Base-by-base conservation (phyloP, 1,140 invertebrate genomes). In the Zaprionus lachaisei region DNA sequence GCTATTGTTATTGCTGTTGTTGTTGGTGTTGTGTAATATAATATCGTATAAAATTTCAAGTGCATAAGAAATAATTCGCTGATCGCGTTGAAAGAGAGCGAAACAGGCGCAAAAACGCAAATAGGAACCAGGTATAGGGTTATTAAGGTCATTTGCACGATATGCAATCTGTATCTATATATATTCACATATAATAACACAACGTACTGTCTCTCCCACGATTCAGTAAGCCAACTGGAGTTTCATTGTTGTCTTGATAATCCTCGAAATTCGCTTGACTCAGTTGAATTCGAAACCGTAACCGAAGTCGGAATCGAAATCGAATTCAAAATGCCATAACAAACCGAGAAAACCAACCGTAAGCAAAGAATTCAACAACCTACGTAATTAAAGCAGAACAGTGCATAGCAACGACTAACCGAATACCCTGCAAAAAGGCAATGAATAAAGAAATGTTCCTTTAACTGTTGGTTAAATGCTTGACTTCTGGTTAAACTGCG, bases 41-140 rank as follows among this genome's bases (percentile, higher is more conserved):
- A 84, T 24, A 51, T 24, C 1, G n/a, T 47, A n/a, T 2, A 6
- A 11, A 37, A 47, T 49, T 41, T 83, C 76, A 82, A 86, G 81
- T 81, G 69, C 73, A 84, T 34, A 77, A 73, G 44, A 38, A 51
- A 22, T 28, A 58, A 71, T 64, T 44, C 67, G 72, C 72, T 75
- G 72, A 75, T 63, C 15, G 17, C 26, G 17, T 26, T 14, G 24
- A 44, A 60, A 44, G 6, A 24, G 12, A 12, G 17, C 41, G 12
- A 34, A 15, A 51, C 34, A 14, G 17, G 14, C 31, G 47, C 44
- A 20, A 20, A 2, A 49, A 24, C 17, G 41, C 41, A 22, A 31
- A 28, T 55, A 34, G 26, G 54, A 49, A 12, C 7, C 7, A 15
- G 26, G 54, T 49, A 58, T 26, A 22, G 31, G 26, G 49, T 15